Evolutionary conservation across 2,113 vertebrate species (phyloP), one percentile per base, ranked within the genome.

Genomic region (Megaceryle torquata): DNA sequence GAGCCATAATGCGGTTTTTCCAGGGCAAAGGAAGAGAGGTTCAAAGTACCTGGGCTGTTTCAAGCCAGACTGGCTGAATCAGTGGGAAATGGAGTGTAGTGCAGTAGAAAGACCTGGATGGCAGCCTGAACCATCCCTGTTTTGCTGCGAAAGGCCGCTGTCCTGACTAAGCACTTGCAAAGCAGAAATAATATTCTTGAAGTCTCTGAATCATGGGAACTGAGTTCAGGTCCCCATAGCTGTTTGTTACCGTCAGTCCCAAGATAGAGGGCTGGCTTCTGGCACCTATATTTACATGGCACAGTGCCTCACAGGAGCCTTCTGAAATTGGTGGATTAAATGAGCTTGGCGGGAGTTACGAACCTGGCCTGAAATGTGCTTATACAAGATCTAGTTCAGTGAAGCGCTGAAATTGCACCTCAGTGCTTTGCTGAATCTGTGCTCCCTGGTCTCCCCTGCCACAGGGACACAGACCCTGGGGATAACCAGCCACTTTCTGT

Each of bases 291-390:
- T 54, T 65, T 82, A 22, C 4, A 1, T 37, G 51, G 29, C 17
- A 16, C 1, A 3, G n/a, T 43, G 20, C 37, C 17, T 70, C 20
- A 19, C 17, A 68, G 68, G 28, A 76, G 22, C 31, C 31, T 60
- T 21, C 33, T 79, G 78, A 59, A 79, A 43, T 5, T 35, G 33
- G 7, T 79, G 37, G 16, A 33, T 43, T 37, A 26, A 54, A 37
- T 0, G 0, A 37, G 31, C 35, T n/a, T 5, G 3, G 35, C 2
- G 3, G 29, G 29, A 60, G 20, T 71, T 67, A n/a, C 0, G 4
- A 70, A 46, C 43, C 29, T 69, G 46, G 37, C 41, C 26, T 81
- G 57, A 54, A 59, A 48, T 11, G 2, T 54, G 29, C 5, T 7
- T 54, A 14, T 41, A 22, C 51, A 81, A 54, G 33, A 33, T 65